Conservation (phyloP, 2,113 vertebrate species). For the Pollimyrus isidori region DNA sequence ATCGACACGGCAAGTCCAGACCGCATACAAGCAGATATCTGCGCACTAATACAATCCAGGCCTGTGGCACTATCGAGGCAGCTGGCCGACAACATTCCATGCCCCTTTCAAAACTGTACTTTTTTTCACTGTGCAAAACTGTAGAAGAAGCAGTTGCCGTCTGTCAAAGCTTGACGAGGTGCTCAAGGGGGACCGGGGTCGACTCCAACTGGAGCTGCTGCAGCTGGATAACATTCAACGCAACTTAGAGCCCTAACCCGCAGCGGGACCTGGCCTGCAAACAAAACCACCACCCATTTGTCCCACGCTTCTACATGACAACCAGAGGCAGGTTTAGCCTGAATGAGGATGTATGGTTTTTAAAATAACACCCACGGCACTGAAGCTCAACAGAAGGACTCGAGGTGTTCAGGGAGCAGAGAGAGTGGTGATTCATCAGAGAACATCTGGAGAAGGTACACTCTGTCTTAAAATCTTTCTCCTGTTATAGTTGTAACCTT, state of each 20-base stretch:
- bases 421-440: background rate
- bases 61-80: background rate
- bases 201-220: conserved; percentile 64
- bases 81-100: background rate
- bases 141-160: background rate
- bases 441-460: background rate
- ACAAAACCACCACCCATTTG: background rate
- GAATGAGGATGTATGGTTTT: background rate
- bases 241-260: conserved; percentile 77
- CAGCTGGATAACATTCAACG: conserved; percentile 88
- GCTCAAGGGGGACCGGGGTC: background rate
- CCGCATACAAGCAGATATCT: background rate
- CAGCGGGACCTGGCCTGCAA: conserved; percentile 83
- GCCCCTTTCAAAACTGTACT: background rate
- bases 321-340: background rate
- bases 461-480: background rate
- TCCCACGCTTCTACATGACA: background rate
- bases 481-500: background rate
- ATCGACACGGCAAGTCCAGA: background rate
- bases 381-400: background rate
- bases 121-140: background rate
- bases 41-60: background rate
- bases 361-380: background rate
- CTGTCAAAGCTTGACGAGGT: background rate
- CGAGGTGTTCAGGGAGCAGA: background rate